A percentile compares a stretch with the other conserved stretches of the same genome.
phyloP scores from a whole-genome alignment of 2,888 invertebrate genomes.

The Epinotia bilunana region DNA sequence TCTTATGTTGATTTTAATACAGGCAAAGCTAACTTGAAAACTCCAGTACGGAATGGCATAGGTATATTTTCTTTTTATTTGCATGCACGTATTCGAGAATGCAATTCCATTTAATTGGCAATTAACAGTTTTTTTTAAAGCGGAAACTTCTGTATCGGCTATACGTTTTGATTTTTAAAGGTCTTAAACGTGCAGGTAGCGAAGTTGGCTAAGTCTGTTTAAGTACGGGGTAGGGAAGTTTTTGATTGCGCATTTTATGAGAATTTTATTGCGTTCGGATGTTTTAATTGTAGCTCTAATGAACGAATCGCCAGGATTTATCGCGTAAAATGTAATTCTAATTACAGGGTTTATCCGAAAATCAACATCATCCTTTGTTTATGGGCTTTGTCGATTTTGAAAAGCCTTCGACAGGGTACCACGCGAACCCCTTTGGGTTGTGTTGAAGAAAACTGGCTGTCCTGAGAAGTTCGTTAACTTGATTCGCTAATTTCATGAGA shows the following conservation, averaged over 20 bases:
- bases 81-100: slow-evolving; percentile 11
- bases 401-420: no score
- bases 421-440: no score
- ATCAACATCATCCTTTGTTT: no score
- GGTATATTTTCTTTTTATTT: slow-evolving; percentile 20
- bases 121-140: slow-evolving; percentile 32
- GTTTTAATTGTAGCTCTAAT: background rate
- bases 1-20: background rate
- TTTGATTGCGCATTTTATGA: slow-evolving; percentile 10
- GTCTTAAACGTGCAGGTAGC: background rate
- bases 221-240: background rate
- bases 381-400: no score
- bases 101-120: slow-evolving; percentile 41
- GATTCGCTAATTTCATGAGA: no score
- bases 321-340: background rate
- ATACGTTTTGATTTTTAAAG: background rate
- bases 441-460: no score
- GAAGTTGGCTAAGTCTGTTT: background rate
- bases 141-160: slow-evolving; percentile 10
- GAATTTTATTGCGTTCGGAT: background rate
- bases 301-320: background rate
- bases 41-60: background rate
- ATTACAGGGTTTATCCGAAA: no score
- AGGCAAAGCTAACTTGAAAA: background rate
- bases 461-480: no score